Conservation (phyloP, 2,113 vertebrate species). For the Petrocephalus zakoni region DNA sequence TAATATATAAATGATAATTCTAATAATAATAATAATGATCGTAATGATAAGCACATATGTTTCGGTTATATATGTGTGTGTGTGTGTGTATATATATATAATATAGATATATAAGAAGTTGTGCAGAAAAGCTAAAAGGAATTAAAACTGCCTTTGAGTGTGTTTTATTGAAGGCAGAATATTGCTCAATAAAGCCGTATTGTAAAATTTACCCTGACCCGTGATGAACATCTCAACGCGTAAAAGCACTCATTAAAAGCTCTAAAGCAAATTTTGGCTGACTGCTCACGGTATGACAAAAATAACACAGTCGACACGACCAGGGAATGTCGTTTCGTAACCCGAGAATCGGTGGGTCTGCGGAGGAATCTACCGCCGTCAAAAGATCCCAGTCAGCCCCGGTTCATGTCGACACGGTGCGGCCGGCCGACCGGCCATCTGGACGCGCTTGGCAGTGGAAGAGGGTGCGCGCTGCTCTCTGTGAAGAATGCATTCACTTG, state of each 20-base stretch:
- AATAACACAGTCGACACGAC: conserved; percentile 57
- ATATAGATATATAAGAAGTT: not conserved
- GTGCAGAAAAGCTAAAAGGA: not conserved
- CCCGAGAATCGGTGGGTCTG: conserved; percentile 38
- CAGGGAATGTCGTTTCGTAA: conserved; percentile 40
- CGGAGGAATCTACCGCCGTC: conserved; percentile 39
- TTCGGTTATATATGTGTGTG: not conserved
- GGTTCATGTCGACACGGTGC: not conserved
- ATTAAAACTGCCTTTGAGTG: not conserved
- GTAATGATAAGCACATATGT: not conserved
- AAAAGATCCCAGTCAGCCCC: conserved; percentile 50
- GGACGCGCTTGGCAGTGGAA: conserved; percentile 32
- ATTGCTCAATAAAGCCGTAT: conserved; percentile 15
- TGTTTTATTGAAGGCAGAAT: conserved; percentile 1
- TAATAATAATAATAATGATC: not conserved
- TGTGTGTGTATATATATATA: not conserved
- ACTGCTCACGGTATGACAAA: conserved; percentile 43
- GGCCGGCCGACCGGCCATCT: conserved; percentile 33
- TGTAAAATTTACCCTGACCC: conserved; percentile 15
- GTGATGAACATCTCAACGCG: not conserved
- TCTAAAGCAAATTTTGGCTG: conserved; percentile 10
- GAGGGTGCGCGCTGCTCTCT: conserved; percentile 22
- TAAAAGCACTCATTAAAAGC: conserved; percentile 23
- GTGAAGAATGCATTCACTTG: conserved; percentile 38
- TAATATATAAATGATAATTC: not conserved